Evolutionary conservation across 2,888 invertebrate genomes (phyloP).

Genomic region (Lasioglossum zephyrum): DNA sequence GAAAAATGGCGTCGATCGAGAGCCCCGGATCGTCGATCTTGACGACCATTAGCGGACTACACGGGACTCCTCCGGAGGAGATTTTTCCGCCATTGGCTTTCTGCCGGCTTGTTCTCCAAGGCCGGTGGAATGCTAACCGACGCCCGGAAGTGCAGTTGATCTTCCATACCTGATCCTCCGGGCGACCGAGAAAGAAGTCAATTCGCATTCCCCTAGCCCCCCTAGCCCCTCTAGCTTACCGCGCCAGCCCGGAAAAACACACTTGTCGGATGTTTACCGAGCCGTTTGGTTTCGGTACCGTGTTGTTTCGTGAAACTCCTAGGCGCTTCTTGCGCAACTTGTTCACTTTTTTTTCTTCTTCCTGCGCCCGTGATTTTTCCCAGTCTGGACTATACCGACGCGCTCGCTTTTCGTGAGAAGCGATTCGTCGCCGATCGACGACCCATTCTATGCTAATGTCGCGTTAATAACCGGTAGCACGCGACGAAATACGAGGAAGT

Average conservation of each 20-base stretch:
- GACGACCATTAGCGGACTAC: conserved; percentile 71
- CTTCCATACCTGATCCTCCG: conserved; percentile 65
- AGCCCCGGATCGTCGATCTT: conserved; percentile 68
- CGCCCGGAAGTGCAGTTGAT: conserved; percentile 67
- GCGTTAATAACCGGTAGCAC: conserved; percentile 32
- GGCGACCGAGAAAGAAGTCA: conserved; percentile 61
- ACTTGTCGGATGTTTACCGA: conserved; percentile 33
- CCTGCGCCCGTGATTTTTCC: not conserved
- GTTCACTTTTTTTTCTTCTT: not conserved
- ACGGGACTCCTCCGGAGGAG: conserved; percentile 34
- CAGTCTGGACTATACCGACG: not conserved
- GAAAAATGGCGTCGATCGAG: conserved; percentile 64
- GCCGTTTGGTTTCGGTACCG: not conserved
- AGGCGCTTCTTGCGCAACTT: conserved; percentile 2
- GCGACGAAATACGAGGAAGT: conserved; percentile 30
- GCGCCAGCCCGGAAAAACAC: conserved; percentile 43
- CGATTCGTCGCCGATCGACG: conserved; percentile 42
- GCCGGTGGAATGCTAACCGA: conserved; percentile 65
- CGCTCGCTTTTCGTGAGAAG: conserved; percentile 30
- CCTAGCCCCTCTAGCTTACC: not conserved
- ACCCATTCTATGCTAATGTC: conserved; percentile 40
- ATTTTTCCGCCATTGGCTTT: conserved; percentile 55
- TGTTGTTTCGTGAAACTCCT: conserved; percentile 7
- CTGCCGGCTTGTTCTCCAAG: conserved; percentile 16
- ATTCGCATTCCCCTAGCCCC: conserved; percentile 52